Evolutionary conservation across 2,113 vertebrate genomes (phyloP), one percentile per base, ranked within the genome.

Genomic region (Hyperopisus bebe): DNA sequence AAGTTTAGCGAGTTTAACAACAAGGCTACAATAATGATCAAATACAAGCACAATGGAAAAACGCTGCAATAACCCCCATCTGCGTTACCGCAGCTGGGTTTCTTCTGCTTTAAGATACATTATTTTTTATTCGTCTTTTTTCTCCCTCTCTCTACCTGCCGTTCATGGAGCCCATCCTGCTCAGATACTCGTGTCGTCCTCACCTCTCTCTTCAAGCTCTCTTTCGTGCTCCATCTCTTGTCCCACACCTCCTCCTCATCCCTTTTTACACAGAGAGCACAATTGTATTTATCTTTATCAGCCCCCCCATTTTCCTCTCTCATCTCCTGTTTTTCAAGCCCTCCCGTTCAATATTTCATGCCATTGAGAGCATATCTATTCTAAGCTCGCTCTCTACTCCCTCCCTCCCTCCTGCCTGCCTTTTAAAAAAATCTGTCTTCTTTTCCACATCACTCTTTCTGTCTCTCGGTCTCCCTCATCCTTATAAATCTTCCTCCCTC

Each of bases 221-320:
- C 50, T 35, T 42, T 11, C 53, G 15, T 48, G 21, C 39, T 27
- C 24, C 51, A 6, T 62, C 55, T 86, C 42, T 53, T 17, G 27
- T 86, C 66, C 44, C 77, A 24, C 47, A 55, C 51, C 24, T 83
- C 88, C 74, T 55, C 19, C 47, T 87, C 74, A 53, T 47, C 53
- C 82, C 50, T 50, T 66, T 53, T 55, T 83, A 19, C 21, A 80
- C 31, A 31, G 89, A 55, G 46, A 66, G 50, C 86, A 85, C 91
- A 87, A 94, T 95, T 95, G 93, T 95, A 96, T 96, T 96, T 96
- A 94, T 96, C 95, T 96, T 94, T 94, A 96, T 96, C 95, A 95
- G 93, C 93, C 92, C 92, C 92, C 95, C 95, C 95, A 95, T 95
- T 96, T 95, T 94, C 94, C 90, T 93, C 88, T 51, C 92, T 93